These are phyloP conservation scores for Epicampocera succincta DNA, from an alignment of 2,888 invertebrate species.

Conservation along the genomic window DNA sequence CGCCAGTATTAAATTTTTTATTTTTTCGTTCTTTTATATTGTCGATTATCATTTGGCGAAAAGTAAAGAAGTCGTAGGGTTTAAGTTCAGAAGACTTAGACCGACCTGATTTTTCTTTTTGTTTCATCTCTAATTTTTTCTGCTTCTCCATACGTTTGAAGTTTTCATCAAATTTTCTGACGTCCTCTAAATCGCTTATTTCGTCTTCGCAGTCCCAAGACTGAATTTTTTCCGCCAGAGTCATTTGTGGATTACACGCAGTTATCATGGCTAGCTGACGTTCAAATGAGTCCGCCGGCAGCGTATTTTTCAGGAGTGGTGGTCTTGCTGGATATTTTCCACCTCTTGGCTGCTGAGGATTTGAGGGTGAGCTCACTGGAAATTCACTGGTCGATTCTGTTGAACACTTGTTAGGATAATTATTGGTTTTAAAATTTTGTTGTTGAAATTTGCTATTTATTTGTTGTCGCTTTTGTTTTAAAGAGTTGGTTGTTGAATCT, in stretches of 20 bases:
- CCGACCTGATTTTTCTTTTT: slow-evolving; percentile 37
- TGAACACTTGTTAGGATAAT: slow-evolving; percentile 66
- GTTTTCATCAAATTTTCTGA: slow-evolving; percentile 76
- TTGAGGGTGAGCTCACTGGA: slow-evolving; percentile 79
- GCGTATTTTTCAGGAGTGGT: slow-evolving; percentile 76
- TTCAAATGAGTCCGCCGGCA: slow-evolving; percentile 78
- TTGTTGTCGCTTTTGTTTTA: slow-evolving; percentile 65
- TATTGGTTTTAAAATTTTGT: slow-evolving; percentile 50
- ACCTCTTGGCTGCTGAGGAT: slow-evolving; percentile 75
- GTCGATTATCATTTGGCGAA: slow-evolving; percentile 71
- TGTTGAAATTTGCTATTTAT: slow-evolving; percentile 64
- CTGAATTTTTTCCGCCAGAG: slow-evolving; percentile 76
- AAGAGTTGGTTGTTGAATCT: slow-evolving; percentile 70
- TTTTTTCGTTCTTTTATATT: slow-evolving; percentile 65
- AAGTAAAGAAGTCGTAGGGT: slow-evolving; percentile 71
- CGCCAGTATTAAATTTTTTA: slow-evolving; percentile 38
- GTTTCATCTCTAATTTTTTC: slow-evolving; percentile 56
- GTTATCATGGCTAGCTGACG: slow-evolving; percentile 75
- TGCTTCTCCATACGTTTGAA: slow-evolving; percentile 75
- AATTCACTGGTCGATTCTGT: slow-evolving; percentile 79
- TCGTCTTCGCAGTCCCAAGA: slow-evolving; percentile 76
- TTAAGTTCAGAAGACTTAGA: slow-evolving; percentile 45
- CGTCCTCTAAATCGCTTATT: slow-evolving; percentile 79
- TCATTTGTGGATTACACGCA: slow-evolving; percentile 76
- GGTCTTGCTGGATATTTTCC: slow-evolving; percentile 72